Evolutionary conservation across 2,888 invertebrate species (phyloP), one percentile per base, ranked within the genome.

Genomic region (Aphidius colemani): DNA sequence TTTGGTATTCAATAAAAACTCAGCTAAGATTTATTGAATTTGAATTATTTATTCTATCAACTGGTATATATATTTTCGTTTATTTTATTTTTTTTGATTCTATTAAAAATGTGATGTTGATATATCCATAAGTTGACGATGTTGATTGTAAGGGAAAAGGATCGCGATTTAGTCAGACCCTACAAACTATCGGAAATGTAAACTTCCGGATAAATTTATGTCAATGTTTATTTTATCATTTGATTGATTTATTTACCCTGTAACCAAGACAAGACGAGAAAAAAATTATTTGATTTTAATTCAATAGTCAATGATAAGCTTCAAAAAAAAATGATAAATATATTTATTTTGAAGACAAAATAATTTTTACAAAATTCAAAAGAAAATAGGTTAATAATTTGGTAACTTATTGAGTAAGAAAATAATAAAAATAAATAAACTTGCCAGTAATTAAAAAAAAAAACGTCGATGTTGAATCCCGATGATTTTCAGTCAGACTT

Each of bases 41-140:
- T 61, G 67, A 65, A 62, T 67, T 71, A 70, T 73, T 70, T 73
- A 71, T 70, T 68, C 64, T 67, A 50, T 58, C 63, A 56, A 59
- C 64, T 50, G 60, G 56, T 53, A 13, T 55, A 10, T 55, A 30
- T 13, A 39, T 44, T 55, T 41, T 11, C 9, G 40, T 44, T 40
- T 53, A 30, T n/a, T 7, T 50, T 45, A 11, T 53, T 43, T 43
- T 40, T 57, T 8, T 61, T 61, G 43, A 40, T 60, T 44, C 40
- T 18, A 18, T 18, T 30, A 30, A 30, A 30, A 5, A 30, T 30
- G 3, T 30, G 5, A 43, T 53, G 44, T 44, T n/a, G 57, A 61
- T 41, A 11, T n/a, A 57, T 57, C 50, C 53, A 55, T 60, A 46
- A 48, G 13, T 11, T 48, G 53, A 60, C 18, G 56, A 59, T 41